Evolutionary conservation across 2,113 vertebrate genomes (phyloP).

Genomic region (Pseudopodoces humilis): DNA sequence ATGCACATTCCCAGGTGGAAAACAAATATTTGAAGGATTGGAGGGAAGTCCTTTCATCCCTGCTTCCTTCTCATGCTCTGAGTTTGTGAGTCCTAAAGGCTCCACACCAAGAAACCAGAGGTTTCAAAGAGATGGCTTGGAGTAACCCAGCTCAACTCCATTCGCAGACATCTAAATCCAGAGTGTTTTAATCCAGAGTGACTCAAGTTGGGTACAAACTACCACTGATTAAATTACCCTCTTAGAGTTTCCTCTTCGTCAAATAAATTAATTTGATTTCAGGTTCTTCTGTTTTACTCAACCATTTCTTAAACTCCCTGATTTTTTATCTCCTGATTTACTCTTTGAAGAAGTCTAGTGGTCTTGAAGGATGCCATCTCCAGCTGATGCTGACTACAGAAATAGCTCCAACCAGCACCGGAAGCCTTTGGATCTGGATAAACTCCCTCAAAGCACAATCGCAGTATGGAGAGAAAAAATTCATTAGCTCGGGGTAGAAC

Average conservation of each 20-base stretch:
- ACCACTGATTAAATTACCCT: conserved; percentile 23
- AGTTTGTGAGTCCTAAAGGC: background rate
- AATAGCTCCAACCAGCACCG: background rate
- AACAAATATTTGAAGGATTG: background rate
- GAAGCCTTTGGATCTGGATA: conserved; percentile 1
- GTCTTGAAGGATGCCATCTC: conserved; percentile 15
- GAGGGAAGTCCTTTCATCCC: background rate
- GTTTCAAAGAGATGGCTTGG: background rate
- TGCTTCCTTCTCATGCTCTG: background rate
- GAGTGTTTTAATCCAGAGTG: background rate
- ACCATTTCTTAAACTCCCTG: background rate
- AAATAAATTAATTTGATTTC: background rate
- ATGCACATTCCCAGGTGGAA: background rate
- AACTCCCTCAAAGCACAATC: background rate
- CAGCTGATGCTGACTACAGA: conserved; percentile 15
- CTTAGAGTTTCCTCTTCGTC: background rate
- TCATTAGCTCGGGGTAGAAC: background rate
- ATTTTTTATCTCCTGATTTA: background rate
- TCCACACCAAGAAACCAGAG: background rate
- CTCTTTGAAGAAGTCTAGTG: conserved; percentile 46
- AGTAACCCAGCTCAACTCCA: background rate
- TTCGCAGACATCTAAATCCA: background rate
- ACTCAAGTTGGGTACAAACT: background rate
- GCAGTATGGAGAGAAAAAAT: background rate
- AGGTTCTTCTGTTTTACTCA: conserved; percentile 31